Conservation (phyloP, 2,888 invertebrate genomes). For the Conus canariensis region DNA sequence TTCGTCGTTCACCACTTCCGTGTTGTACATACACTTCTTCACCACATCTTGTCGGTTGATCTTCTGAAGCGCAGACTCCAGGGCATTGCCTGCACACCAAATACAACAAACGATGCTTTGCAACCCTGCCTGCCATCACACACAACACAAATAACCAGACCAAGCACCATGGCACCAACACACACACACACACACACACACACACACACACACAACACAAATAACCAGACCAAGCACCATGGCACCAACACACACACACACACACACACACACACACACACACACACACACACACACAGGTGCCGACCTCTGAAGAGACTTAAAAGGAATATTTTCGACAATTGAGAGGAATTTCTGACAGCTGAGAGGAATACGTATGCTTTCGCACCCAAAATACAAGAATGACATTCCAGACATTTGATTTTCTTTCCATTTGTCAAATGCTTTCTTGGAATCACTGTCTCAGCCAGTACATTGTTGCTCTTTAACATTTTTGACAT, state of each 20-base stretch:
- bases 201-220: neutral
- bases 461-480: too few species aligned
- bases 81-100: slow-evolving; percentile 83
- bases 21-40: slow-evolving; percentile 85
- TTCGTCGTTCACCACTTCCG: slow-evolving; percentile 85
- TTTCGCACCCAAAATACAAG: too few species aligned
- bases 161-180: neutral
- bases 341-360: too few species aligned
- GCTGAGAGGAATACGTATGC: too few species aligned
- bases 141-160: too few species aligned
- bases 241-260: neutral
- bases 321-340: too few species aligned
- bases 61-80: slow-evolving; percentile 90
- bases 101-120: neutral
- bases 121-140: neutral
- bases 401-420: too few species aligned
- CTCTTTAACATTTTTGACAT: too few species aligned
- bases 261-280: neutral
- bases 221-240: too few species aligned
- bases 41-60: slow-evolving; percentile 96
- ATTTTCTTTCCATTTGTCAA: too few species aligned
- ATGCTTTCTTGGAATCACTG: too few species aligned
- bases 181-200: neutral
- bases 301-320: too few species aligned
- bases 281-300: neutral